Evolutionary conservation across 1,140 invertebrate species (phyloP), one percentile per base, ranked within the genome.

Genomic region (Leucophenga varia): DNA sequence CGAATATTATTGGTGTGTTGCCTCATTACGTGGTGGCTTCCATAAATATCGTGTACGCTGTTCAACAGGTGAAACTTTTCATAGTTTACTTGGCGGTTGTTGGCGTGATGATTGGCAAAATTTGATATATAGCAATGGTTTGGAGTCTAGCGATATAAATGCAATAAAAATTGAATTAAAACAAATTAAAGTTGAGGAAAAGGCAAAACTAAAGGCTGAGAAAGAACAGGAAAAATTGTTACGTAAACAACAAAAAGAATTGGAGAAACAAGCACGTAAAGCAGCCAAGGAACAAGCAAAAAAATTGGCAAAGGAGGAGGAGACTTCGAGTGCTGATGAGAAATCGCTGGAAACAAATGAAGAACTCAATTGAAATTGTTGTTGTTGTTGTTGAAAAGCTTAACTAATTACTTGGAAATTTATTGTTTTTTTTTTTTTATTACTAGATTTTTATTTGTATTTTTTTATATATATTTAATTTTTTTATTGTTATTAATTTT

Each of bases 21-120:
- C 50, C 45, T 55, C 54, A 5, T 12, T 53, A 16, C 38, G 34
- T 42, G 57, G 54, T 1, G 55, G 52, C 2, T 61, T 51, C 41
- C 69, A 67, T 43, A 64, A 71, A 40, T 72, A 57, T 32, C 47
- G 65, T 19, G 59, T 72, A 2, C 47, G 65, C 21, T 72, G 69
- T 43, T 57, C 61, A 3, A 32, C 20, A 0, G 61, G 58, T 6
- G 54, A 64, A 35, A 22, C 59, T 1, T 70, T 57, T 35, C 54
- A 58, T 39, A 39, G 57, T 0, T 1, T 52, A 14, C 12, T 64
- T 4, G 49, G 49, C 0, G 49, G 60, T 0, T 68, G 64, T 43
- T 68, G 60, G 64, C 54, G 64, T 3, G 64, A 58, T 13, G 64
- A 69, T n/a, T 68, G 60, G 60, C 60, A 1, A 64, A 58, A 16